Evolutionary conservation across 2,113 vertebrate species (phyloP).

Genomic region (Orthonyx spaldingii): DNA sequence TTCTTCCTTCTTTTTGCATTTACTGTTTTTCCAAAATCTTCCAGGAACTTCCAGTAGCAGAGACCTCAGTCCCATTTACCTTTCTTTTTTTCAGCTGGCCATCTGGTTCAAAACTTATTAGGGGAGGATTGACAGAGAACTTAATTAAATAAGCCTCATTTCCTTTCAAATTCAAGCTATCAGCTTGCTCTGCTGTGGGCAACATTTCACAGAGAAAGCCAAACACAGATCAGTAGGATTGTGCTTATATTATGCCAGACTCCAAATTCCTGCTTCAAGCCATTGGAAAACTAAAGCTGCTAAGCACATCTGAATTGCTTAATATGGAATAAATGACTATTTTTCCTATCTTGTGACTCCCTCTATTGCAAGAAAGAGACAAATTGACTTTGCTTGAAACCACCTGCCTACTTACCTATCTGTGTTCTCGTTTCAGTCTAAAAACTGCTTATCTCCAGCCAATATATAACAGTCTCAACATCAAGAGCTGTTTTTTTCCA

Average conservation of each 20-base stretch:
- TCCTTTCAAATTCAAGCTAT: conserved; percentile 19
- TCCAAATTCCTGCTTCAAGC: neutral
- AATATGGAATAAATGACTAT: neutral
- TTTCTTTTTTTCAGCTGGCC: neutral
- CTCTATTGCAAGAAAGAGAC: neutral
- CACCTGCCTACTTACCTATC: neutral
- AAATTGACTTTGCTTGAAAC: neutral
- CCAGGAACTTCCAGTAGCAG: neutral
- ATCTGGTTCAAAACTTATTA: conserved; percentile 35
- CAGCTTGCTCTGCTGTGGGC: conserved; percentile 27
- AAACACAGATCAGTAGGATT: neutral
- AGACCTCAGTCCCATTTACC: neutral
- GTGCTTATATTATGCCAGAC: neutral
- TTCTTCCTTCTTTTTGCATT: neutral
- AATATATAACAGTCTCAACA: neutral
- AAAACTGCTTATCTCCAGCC: neutral
- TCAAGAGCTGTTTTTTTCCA: neutral
- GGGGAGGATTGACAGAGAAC: neutral
- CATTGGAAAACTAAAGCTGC: neutral
- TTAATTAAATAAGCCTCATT: conserved; percentile 33
- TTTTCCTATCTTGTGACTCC: neutral
- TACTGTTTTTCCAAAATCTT: neutral
- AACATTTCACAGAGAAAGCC: neutral
- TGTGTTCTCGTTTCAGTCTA: neutral
- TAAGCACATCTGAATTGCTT: neutral